These are phyloP conservation scores for Dichetophora obliterata DNA, from an alignment of 2,888 invertebrate species.

Conservation along the genomic window DNA sequence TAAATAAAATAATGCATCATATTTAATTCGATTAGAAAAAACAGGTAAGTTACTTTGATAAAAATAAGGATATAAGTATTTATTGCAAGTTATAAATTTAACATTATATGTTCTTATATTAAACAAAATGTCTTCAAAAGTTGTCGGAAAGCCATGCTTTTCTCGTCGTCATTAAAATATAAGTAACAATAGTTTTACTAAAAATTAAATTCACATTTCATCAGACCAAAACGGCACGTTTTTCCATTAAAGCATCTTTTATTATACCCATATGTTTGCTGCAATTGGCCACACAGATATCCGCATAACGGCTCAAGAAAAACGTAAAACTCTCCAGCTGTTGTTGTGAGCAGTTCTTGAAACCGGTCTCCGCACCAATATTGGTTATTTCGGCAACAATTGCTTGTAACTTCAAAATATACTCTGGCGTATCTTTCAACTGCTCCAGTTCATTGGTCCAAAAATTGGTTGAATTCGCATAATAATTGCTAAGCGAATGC, in stretches of 20 bases:
- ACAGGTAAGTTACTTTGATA: no score
- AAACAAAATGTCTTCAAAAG: no score
- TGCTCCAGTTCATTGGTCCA: constrained; percentile 48
- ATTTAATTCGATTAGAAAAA: no score
- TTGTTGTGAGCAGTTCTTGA: constrained; percentile 55
- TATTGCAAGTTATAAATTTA: no score
- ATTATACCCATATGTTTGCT: constrained; percentile 60
- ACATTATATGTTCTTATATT: constrained; percentile 40
- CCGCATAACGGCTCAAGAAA: constrained; percentile 61
- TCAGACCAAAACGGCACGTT: constrained; percentile 54
- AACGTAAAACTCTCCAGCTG: constrained; percentile 63
- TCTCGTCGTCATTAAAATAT: no score
- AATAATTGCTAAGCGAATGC: constrained; percentile 35
- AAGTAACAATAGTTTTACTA: no score
- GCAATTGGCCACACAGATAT: constrained; percentile 61
- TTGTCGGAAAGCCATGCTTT: neutral
- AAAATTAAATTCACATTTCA: neutral
- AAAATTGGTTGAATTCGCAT: constrained; percentile 49
- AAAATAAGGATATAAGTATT: no score
- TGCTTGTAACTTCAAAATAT: constrained; percentile 54
- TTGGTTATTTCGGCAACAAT: constrained; percentile 57
- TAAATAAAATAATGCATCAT: no score
- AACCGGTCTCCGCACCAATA: constrained; percentile 57
- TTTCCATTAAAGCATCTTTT: constrained; percentile 57
- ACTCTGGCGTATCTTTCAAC: constrained; percentile 55